phyloP scores from a whole-genome alignment of 2,113 vertebrate genomes.

The Aleadryas rufinucha region DNA sequence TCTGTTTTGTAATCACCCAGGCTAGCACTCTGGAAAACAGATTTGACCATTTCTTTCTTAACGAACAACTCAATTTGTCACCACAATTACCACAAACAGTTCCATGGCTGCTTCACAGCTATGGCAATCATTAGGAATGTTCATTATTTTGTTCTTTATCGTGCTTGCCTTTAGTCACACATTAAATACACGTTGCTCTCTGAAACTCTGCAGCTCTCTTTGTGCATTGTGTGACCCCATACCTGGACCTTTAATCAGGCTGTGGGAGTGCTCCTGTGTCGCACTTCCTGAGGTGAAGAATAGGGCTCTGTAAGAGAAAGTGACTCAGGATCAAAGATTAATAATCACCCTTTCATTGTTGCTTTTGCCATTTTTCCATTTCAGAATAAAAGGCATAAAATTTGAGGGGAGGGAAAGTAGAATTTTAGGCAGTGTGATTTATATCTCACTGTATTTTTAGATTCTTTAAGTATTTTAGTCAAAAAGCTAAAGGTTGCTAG shows the following conservation, averaged over 20 bases:
- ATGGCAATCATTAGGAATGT: neutral
- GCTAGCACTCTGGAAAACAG: slow-evolving; percentile 3
- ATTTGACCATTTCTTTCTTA: slow-evolving; percentile 18
- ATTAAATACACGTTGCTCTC: neutral
- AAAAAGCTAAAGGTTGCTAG: neutral
- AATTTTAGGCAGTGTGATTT: neutral
- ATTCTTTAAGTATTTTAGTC: neutral
- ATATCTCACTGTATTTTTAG: neutral
- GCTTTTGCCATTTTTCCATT: slow-evolving; percentile 18
- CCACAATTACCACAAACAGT: neutral
- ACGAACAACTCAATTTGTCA: neutral
- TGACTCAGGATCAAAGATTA: slow-evolving; percentile 63
- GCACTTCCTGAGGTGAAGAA: slow-evolving; percentile 50
- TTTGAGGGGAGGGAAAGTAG: neutral
- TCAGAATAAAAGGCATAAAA: slow-evolving; percentile 23
- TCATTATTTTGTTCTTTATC: neutral
- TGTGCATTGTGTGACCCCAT: slow-evolving; percentile 47
- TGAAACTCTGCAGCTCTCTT: neutral
- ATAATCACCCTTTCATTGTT: slow-evolving; percentile 40
- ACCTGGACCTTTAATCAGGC: slow-evolving; percentile 63
- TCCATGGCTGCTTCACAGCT: neutral
- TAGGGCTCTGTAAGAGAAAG: slow-evolving; percentile 48
- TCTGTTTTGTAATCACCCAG: slow-evolving; percentile 31
- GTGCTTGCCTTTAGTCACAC: neutral
- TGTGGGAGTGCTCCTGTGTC: slow-evolving; percentile 45